Evolutionary conservation across 1,140 invertebrate genomes (phyloP).

Genomic region (Holcopasites calliopsidis): DNA sequence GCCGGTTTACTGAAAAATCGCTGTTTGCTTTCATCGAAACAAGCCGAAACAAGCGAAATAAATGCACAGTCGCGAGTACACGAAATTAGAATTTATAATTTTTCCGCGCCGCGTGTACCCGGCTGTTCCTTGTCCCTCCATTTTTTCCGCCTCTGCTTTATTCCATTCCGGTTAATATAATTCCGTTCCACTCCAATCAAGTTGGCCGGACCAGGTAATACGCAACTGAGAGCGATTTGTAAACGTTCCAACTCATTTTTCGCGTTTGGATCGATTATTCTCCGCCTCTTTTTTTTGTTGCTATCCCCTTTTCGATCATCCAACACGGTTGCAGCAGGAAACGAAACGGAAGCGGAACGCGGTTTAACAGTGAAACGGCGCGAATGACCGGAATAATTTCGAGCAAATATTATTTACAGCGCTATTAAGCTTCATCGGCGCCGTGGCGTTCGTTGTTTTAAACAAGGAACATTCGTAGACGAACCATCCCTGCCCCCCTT

Average conservation of each 20-base stretch:
- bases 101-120: neutral
- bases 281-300: too few relatives aligned
- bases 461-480: neutral
- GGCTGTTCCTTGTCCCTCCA: too few relatives aligned
- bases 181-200: conserved; percentile 12
- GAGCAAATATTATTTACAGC: conserved; percentile 39
- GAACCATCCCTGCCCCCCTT: neutral
- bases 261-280: too few relatives aligned
- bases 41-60: conserved; percentile 12
- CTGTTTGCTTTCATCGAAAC: conserved; percentile 35
- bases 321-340: too few relatives aligned
- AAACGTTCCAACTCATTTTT: conserved; percentile 24
- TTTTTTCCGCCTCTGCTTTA: neutral
- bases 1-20: conserved; percentile 25
- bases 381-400: conserved; percentile 19
- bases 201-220: neutral
- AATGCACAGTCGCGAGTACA: conserved; percentile 15
- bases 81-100: conserved; percentile 46
- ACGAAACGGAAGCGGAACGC: too few relatives aligned
- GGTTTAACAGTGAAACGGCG: neutral
- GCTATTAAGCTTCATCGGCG: conserved; percentile 36
- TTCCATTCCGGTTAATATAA: conserved; percentile 7
- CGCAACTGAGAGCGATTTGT: neutral
- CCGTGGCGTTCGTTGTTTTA: neutral
- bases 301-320: too few relatives aligned